Base-by-base conservation (phyloP, 2,888 invertebrate genomes). In the Ephialtes manifestator region DNA sequence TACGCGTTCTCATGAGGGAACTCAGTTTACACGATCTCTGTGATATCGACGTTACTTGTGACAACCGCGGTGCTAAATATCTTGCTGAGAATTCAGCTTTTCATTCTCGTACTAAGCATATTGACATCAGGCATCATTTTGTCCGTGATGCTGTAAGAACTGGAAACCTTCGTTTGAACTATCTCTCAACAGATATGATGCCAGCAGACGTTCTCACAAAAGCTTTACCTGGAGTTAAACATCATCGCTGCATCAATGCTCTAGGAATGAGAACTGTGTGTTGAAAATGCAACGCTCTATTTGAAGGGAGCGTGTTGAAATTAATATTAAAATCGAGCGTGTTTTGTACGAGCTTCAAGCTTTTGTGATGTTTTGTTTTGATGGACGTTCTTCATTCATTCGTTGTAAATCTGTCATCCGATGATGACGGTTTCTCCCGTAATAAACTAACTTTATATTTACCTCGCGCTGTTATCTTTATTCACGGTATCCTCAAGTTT, bases 181-280 rank as follows among this genome's bases (percentile, higher is more conserved):
- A 60, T 13, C 13, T 60, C 10, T 28, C 28, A 15, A 60, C 60
- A 4, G 60, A 60, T 28, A 4, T 28, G 8, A 60, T 60, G 60
- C 13, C 31, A 15, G 60, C 60, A 28, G 60, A 60, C 28, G 15
- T 60, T 18, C 60, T 60, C 4, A 60, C 60, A 11, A 60, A 60
- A 15, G 28, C 11, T 18, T 31, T 60, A 8, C 15, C 60, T 31
- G 18, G 15, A 15, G 15, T 28, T 13, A 60, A 60, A 18, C 60
- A 60, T 55, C 5, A 53, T 53, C n/a, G 24, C 1, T 55, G 55
- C 5, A 55, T 55, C 8, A 20, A 55, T 11, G 24, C 24, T 20
- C 20, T 55, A 10, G 55, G 55, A 55, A 55, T 20, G 20, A 20
- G 18, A 55, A 48, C 13, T 15, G n/a, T 48, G 10, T 11, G 15